Evolutionary conservation across 2,113 vertebrate species (phyloP).

Genomic region (Takifugu flavidus): DNA sequence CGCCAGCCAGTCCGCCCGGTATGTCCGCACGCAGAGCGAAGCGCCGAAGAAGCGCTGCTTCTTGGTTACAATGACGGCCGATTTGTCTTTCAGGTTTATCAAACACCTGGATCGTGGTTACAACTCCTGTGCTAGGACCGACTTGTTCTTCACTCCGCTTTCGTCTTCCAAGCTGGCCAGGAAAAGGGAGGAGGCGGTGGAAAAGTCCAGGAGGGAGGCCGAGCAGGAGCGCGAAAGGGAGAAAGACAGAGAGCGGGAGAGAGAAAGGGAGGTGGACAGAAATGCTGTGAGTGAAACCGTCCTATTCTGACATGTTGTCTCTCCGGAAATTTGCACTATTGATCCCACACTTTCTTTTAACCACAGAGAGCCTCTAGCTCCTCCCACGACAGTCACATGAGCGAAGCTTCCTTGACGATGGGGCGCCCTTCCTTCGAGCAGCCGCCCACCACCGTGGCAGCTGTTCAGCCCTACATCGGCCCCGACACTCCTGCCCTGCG

Average conservation of each 20-base stretch:
- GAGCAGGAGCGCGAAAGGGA: constrained; percentile 93
- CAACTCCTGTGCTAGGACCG: constrained; percentile 91
- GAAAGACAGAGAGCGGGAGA: constrained; percentile 89
- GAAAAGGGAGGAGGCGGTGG: constrained; percentile 92
- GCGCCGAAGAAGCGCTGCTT: background rate
- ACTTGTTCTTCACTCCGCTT: constrained; percentile 93
- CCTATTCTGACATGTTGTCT: background rate
- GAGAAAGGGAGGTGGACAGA: constrained; percentile 87
- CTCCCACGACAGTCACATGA: constrained; percentile 87
- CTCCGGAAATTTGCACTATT: background rate
- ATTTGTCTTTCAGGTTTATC: constrained; percentile 82
- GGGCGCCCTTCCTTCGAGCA: constrained; percentile 88
- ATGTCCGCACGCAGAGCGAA: background rate
- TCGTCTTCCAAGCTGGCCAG: constrained; percentile 94
- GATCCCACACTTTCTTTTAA: background rate
- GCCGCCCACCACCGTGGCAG: constrained; percentile 89
- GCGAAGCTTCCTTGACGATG: constrained; percentile 81
- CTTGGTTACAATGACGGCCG: background rate
- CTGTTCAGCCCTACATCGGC: constrained; percentile 93
- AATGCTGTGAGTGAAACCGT: constrained; percentile 77
- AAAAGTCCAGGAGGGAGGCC: constrained; percentile 87
- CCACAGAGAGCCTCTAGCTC: constrained; percentile 86
- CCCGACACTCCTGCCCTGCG: constrained; percentile 93
- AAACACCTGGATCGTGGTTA: constrained; percentile 94
- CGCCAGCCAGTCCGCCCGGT: constrained; percentile 96